These are phyloP conservation scores for Dallia pectoralis DNA, from an alignment of 2,797 vertebrate species.

Conservation along the genomic window DNA sequence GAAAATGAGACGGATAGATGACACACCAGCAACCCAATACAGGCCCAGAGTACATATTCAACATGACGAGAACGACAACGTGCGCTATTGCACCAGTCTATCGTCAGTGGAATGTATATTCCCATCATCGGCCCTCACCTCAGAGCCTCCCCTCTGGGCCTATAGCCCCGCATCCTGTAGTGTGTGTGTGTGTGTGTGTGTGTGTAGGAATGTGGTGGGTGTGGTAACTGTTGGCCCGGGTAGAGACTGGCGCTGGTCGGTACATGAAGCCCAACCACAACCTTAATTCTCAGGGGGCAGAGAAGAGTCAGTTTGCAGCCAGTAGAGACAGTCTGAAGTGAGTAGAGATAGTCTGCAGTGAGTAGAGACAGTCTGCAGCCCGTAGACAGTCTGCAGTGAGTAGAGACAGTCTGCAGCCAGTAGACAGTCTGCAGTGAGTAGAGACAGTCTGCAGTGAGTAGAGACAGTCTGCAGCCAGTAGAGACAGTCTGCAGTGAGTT, in stretches of 20 bases:
- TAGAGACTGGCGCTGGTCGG: constrained; percentile 64
- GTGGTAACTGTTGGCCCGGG: constrained; percentile 47
- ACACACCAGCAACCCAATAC: constrained; percentile 22
- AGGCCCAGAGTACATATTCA: constrained; percentile 15
- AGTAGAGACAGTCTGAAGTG: neutral
- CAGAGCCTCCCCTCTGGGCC: constrained; percentile 18
- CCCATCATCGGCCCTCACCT: neutral
- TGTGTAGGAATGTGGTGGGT: constrained; percentile 58
- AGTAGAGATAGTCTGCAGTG: constrained; percentile 5
- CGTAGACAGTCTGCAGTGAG: neutral
- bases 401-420: too few relatives aligned
- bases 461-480: constrained; percentile 37
- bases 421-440: constrained; percentile 35
- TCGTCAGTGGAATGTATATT: constrained; percentile 27
- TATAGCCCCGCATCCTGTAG: constrained; percentile 40
- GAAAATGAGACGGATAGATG: constrained; percentile 49
- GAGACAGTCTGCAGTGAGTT: constrained; percentile 36
- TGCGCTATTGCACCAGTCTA: constrained; percentile 22
- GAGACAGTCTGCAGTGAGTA: constrained; percentile 9
- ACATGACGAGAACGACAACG: constrained; percentile 34
- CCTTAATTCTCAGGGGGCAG: constrained; percentile 27
- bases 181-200: constrained; percentile 26
- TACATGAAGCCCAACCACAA: constrained; percentile 48
- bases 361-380: constrained; percentile 6
- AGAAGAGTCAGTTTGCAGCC: constrained; percentile 38